phyloP scores from a whole-genome alignment of 2,888 invertebrate species.

The Eudemis profundana region DNA sequence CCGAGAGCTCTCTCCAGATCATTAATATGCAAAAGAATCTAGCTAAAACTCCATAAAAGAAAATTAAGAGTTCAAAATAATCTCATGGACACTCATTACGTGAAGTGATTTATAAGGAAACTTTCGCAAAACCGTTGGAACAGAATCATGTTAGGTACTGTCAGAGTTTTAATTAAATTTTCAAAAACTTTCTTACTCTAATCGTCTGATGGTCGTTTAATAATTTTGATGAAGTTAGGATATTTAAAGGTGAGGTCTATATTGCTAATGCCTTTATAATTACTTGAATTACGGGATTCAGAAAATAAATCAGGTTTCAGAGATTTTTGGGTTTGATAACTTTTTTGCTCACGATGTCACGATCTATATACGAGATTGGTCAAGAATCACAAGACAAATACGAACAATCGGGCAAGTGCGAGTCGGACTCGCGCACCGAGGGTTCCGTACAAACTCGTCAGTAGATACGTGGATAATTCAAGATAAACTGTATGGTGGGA shows the following conservation, averaged over 20 bases:
- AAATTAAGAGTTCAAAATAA: constrained; percentile 34
- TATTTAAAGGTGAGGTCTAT: constrained; percentile 1
- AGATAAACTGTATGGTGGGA: too few species aligned
- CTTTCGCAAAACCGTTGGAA: constrained; percentile 22
- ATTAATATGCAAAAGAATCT: constrained; percentile 23
- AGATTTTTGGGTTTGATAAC: too few species aligned
- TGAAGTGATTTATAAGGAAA: constrained; percentile 42
- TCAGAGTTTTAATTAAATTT: constrained; percentile 43
- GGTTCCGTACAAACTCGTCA: too few species aligned
- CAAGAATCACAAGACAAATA: too few species aligned
- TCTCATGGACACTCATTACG: constrained; percentile 39
- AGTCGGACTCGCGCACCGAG: too few species aligned
- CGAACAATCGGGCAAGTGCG: too few species aligned
- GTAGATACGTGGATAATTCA: too few species aligned
- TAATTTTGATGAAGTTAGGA: constrained; percentile 31
- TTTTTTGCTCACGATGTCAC: too few species aligned
- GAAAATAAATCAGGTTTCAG: too few species aligned
- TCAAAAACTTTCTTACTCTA: constrained; percentile 34
- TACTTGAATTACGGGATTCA: not conserved
- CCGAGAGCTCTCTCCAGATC: not conserved
- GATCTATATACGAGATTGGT: too few species aligned
- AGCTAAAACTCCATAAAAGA: constrained; percentile 23
- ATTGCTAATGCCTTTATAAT: not conserved
- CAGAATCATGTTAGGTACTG: constrained; percentile 30
- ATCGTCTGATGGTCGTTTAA: constrained; percentile 31